Evolutionary conservation across 2,888 invertebrate genomes (phyloP), one percentile per base, ranked within the genome.

Genomic region (Coelopa pilipes): DNA sequence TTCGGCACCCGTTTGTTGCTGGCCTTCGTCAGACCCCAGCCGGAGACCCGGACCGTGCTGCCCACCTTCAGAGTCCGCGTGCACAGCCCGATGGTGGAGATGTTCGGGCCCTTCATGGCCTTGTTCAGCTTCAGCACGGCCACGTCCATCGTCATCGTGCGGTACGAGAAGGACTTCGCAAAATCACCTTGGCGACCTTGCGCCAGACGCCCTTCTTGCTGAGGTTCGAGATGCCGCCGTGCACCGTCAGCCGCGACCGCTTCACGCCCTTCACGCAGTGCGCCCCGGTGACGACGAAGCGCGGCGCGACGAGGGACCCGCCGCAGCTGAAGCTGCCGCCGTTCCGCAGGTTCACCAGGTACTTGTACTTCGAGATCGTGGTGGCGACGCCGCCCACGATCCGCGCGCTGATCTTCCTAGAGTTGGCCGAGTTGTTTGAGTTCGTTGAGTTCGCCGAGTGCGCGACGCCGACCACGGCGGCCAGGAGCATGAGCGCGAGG

Each of bases 201-300:
- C 63, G 63, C 12, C 17, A 63, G 1, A 53, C 53, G 11, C 63
- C 71, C 11, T 15, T n/a, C 10, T 24, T 13, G 15, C 5, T 63
- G 15, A 24, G 45, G 2, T n/a, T 12, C 1, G 63, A 21, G 4
- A 17, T 12, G 13, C 71, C 71, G 5, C 50, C 53, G 46, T 21
- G 11, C 9, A 71, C 63, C 1, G 63, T n/a, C 15, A 82, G 79
- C 13, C 81, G 76, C 1, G 65, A 13, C 11, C 75, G 63, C 2
- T 65, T 47, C 1, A 77, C 49, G 5, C 78, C 70, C 15, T 78
- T 72, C 12, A 82, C 46, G 62, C 84, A 84, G 55, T 84, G 85
- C 4, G 81, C 83, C 21, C 85, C 85, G 1, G 84, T 84, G 0
- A 84, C 69, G 15, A 84, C 81, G 65, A 82, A 84, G 1, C 76